Conservation (phyloP, 1,140 invertebrate genomes). For the Eupristina koningsbergeri region DNA sequence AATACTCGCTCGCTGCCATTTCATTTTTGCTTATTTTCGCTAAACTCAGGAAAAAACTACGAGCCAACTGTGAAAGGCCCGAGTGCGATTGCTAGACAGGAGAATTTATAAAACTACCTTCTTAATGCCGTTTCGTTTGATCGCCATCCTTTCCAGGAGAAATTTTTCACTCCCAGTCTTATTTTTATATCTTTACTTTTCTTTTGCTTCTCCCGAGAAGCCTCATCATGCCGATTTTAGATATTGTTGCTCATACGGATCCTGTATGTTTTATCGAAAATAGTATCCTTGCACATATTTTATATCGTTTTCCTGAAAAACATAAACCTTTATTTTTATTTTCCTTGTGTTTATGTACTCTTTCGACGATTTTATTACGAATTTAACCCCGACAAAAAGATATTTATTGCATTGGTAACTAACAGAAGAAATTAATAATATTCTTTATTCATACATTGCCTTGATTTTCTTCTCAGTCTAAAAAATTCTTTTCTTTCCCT, state of each 20-base stretch:
- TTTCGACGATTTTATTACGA: too few species aligned
- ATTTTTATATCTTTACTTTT: background rate
- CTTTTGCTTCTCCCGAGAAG: background rate
- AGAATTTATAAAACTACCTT: conserved; percentile 38
- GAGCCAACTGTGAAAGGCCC: background rate
- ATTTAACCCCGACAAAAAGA: too few species aligned
- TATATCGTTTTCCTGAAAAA: background rate
- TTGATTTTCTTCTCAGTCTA: background rate
- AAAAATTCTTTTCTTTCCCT: too few species aligned
- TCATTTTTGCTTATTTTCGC: background rate
- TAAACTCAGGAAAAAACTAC: conserved; percentile 4
- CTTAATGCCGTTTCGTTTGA: background rate
- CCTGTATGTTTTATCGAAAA: background rate
- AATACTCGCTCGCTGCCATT: background rate
- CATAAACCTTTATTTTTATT: background rate
- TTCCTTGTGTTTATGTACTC: too few species aligned
- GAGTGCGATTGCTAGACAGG: conserved; percentile 1
- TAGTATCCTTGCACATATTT: background rate
- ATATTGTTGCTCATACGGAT: background rate
- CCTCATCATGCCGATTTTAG: background rate
- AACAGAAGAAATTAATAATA: background rate
- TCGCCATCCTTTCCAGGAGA: conserved; percentile 13
- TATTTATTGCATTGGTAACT: background rate
- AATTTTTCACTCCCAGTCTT: background rate
- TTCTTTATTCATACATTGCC: background rate